Percentiles rank a stretch among this genome's conserved stretches.
Conservation (phyloP, 2,888 invertebrate species). For the Antheraea yamamai region DNA sequence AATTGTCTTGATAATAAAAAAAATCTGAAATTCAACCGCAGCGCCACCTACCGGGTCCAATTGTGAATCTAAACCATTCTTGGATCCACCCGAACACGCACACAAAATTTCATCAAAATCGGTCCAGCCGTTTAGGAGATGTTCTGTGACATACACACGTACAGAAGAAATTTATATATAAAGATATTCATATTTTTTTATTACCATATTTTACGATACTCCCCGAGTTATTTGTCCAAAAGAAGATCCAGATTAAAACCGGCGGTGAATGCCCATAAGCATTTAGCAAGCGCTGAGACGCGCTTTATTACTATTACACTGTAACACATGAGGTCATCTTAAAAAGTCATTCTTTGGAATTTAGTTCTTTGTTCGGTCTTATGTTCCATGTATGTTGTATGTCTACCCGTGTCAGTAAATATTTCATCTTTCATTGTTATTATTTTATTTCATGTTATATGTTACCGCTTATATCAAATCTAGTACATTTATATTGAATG, state of each 20-base stretch:
- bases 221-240: background rate
- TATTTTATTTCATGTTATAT: background rate
- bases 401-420: background rate
- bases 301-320: background rate
- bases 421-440: background rate
- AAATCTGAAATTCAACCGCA: too few relatives aligned
- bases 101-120: too few relatives aligned
- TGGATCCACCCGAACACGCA: too few relatives aligned
- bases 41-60: too few relatives aligned
- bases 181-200: background rate
- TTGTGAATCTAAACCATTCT: too few relatives aligned
- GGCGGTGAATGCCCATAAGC: background rate
- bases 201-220: background rate
- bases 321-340: background rate
- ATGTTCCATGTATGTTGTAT: background rate
- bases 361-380: background rate
- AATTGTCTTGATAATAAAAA: too few relatives aligned
- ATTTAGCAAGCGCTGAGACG: background rate
- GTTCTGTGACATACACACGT: too few relatives aligned
- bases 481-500: too few relatives aligned
- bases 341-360: background rate
- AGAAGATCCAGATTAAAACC: background rate
- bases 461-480: too few relatives aligned
- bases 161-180: too few relatives aligned
- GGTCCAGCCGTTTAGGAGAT: too few relatives aligned